A percentile compares a stretch with the other conserved stretches of the same genome.
phyloP scores from a whole-genome alignment of 1,140 invertebrate genomes.

The Trachymyrmex septentrionalis region DNA sequence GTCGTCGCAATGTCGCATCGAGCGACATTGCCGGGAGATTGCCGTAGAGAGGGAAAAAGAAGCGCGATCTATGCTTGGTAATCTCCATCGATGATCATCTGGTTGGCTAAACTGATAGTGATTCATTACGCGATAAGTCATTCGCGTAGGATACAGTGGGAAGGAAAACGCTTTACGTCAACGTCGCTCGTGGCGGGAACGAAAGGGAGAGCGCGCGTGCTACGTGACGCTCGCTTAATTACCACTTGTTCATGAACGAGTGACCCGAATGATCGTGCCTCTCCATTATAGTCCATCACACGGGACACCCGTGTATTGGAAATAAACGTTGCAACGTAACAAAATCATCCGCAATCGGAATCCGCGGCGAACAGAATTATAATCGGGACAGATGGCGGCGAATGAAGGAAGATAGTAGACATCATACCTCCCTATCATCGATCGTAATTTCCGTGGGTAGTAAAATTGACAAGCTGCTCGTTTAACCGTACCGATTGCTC shows the following conservation, averaged over 20 bases:
- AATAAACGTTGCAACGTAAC: conserved; percentile 22
- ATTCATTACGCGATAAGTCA: conserved; percentile 37
- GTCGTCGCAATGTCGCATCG: conserved; percentile 17
- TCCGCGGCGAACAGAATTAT: not conserved
- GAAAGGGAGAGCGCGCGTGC: conserved; percentile 44
- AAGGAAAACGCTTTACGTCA: conserved; percentile 8
- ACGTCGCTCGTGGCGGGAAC: conserved; percentile 4
- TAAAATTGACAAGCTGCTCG: conserved; percentile 33
- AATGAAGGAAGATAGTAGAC: not conserved
- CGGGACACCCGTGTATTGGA: not conserved
- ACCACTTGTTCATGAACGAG: conserved; percentile 43
- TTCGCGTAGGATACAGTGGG: conserved; percentile 14
- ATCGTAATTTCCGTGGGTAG: conserved; percentile 23
- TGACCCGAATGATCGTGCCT: conserved; percentile 43
- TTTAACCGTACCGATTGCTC: conserved; percentile 20
- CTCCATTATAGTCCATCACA: not conserved
- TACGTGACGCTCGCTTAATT: conserved; percentile 45
- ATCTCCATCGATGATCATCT: conserved; percentile 10
- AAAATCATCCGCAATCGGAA: conserved; percentile 25
- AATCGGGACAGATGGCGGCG: not conserved
- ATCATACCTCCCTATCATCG: no score
- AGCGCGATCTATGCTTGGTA: not conserved
- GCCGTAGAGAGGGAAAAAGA: conserved; percentile 1
- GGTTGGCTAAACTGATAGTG: conserved; percentile 21
- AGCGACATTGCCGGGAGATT: not conserved